Base-by-base conservation (phyloP, 2,797 vertebrate genomes). In the Urosaurus nigricauda region DNA sequence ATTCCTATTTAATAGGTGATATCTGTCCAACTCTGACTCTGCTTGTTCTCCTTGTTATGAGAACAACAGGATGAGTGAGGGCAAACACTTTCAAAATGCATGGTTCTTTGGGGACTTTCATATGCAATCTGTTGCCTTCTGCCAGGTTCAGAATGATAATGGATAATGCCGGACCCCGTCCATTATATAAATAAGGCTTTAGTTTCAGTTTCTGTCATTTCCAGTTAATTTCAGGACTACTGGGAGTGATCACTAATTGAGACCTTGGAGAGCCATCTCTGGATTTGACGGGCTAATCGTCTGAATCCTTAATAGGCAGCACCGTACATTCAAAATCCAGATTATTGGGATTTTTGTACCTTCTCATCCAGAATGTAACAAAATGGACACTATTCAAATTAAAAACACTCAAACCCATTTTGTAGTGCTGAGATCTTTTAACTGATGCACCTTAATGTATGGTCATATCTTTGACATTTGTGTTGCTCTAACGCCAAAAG, bases 291-390 rank as follows among this genome's bases (percentile, higher is more conserved):
- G 4, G 2, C 73, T 63, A 47, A 40, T 40, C 4, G 19, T 17
- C 71, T 74, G 70, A 58, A 71, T 26, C 6, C 29, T 17, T 14
- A 35, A 17, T 37, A 51, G 75, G 74, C 75, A 78, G 43, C 17
- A 35, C 17, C 17, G 43, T 26, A n/a, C 7, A 43, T 78, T 79
- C 9, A 79, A 65, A 84, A 77, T 85, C 16, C 12, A 84, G 65
- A 71, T 73, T 7, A 53, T 11, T 53, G 16, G 24, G 8, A 40
- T 37, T 47, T 77, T 43, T 3, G 35, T 32, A 37, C 13, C 6
- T 79, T 87, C 35, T 43, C 35, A 56, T 51, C 26, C 19, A 74
- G 56, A 79, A 73, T n/a, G 29, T n/a, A 87, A 81, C 86, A 87
- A n/a, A 86, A 60, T 35, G 3, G 17, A 58, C 58, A 5, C 51